These are phyloP conservation scores for Hyperoplus lanceolatus DNA, from an alignment of 2,797 vertebrate genomes.

Conservation along the genomic window DNA sequence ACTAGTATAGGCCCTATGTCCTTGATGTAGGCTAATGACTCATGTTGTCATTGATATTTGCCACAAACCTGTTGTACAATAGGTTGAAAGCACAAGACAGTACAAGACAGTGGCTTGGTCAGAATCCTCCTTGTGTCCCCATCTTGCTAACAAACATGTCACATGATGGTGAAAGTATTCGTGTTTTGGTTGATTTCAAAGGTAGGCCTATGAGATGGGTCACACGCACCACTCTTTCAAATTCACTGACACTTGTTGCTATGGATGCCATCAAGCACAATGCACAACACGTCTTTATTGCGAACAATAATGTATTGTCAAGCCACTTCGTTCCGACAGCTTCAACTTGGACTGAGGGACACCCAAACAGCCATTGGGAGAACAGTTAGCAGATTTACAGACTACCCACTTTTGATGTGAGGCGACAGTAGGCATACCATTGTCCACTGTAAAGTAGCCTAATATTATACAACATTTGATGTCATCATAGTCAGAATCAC, in stretches of 20 bases:
- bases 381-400: background rate
- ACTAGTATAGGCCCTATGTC: too few relatives aligned
- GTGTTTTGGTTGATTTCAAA: background rate
- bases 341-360: background rate
- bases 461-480: background rate
- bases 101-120: background rate
- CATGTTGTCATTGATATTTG: background rate
- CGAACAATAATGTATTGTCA: background rate
- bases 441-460: background rate
- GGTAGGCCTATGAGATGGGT: background rate
- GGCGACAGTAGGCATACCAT: background rate
- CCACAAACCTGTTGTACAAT: conserved; percentile 5
- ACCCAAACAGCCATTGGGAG: background rate
- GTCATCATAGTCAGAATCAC: too few relatives aligned
- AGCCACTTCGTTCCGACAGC: background rate
- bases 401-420: background rate
- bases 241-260: background rate
- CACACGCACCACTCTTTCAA: background rate
- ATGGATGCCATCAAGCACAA: background rate
- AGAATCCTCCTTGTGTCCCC: background rate
- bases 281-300: background rate
- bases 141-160: background rate
- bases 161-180: background rate
- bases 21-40: conserved; percentile 8
- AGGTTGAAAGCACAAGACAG: background rate